Base-by-base conservation (phyloP, 2,113 vertebrate genomes). In the Muscicapa adusta region DNA sequence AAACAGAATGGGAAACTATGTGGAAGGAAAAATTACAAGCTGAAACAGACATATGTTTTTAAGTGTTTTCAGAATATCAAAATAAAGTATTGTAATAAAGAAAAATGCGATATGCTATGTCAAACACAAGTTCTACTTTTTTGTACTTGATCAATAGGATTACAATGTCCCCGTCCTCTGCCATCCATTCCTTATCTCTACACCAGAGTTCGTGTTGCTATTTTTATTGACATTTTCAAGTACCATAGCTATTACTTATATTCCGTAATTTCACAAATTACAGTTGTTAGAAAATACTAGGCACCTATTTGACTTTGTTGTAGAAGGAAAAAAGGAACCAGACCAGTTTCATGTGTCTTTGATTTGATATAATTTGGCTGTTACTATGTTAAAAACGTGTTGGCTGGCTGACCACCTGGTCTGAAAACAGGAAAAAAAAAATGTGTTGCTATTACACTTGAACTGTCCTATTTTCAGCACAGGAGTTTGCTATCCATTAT, bases 361-460 rank as follows among this genome's bases (percentile, higher is more conserved):
- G 33, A 79, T 80, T 62, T 89, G 6, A 50, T 58, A 50, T 26
- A 38, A 50, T 76, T 62, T 82, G 5, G 6, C 47, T 82, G 36
- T 58, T 89, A 63, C 18, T 79, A 33, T 78, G 54, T 75, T n/a
- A 68, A 62, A 74, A 85, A 53, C 28, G 6, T 45, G 47, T 62
- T 2, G 1, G 3, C 58, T 87, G 36, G 9, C 50, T 92, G 54
- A 78, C 23, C 9, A 72, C 34, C 26, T 70, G 16, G 12, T 73
- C 62, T 4, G 4, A 72, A 78, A 92, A 28, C 1, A 54, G 33
- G 18, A 8, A 60, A 48, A 71, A 48, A 71, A 34, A 43, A 14
- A 20, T 0, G 6, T 60, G 19, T 68, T 91, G 8, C 17, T 82
- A 8, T 75, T 66, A 54, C 0, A 0, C 13, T 89, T 91, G 62